Evolutionary conservation across 1,140 invertebrate genomes (phyloP).

Genomic region (Hormaphis cornu): DNA sequence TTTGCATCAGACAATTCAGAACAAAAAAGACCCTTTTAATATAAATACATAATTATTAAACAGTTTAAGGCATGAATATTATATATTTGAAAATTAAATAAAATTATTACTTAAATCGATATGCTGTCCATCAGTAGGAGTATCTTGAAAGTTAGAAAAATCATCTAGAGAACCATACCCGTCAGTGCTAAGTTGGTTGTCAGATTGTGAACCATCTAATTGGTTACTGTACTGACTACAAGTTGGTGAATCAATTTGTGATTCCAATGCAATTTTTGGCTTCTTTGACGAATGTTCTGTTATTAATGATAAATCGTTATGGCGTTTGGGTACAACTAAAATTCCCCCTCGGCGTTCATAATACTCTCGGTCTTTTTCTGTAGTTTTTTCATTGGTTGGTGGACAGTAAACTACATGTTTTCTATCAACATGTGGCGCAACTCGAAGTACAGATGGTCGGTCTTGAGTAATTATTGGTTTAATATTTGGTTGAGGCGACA

Average conservation of each 20-base stretch:
- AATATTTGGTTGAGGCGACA: constrained; percentile 2
- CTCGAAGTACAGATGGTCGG: constrained; percentile 24
- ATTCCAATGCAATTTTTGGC: neutral
- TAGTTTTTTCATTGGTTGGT: neutral
- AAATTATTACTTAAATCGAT: neutral
- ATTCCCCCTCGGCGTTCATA: neutral
- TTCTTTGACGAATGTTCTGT: neutral
- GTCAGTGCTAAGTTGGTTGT: neutral
- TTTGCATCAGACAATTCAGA: too few species aligned
- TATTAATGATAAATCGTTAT: neutral
- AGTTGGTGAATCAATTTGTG: neutral
- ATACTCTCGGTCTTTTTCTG: neutral
- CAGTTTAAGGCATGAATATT: too few species aligned
- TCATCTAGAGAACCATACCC: neutral
- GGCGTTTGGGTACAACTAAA: neutral
- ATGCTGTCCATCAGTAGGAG: neutral
- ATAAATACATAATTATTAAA: too few species aligned
- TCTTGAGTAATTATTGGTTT: constrained; percentile 6
- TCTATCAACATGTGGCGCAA: constrained; percentile 6
- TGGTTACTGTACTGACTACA: neutral
- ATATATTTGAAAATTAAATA: neutral
- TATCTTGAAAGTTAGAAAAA: neutral
- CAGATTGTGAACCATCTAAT: neutral
- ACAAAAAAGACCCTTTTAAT: too few species aligned
- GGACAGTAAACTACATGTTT: constrained; percentile 3